Evolutionary conservation across 2,113 vertebrate genomes (phyloP), one percentile per base, ranked within the genome.

Genomic region (Xiphophorus couchianus): DNA sequence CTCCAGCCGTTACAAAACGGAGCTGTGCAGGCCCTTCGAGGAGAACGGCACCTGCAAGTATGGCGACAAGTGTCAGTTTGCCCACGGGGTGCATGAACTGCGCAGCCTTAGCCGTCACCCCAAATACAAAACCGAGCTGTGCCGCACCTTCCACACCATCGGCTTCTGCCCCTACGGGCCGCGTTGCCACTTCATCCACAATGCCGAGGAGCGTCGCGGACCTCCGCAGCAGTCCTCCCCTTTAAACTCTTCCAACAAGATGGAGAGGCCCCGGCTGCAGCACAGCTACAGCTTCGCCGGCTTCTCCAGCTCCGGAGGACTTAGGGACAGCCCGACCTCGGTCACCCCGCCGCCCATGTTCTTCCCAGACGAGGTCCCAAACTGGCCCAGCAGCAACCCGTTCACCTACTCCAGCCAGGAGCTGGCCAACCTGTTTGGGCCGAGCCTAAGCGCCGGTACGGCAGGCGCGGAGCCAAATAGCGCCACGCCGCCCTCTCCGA

Each of bases 371-470:
- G 97, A 99, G 88, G 89, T 97, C 75, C 91, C 95, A 0, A 96
- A 97, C 87, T 97, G 97, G 92, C 95, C 96, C 95, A 98, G 95
- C 96, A 97, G 95, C 93, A 98, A 98, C 90, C 97, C 98, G 63
- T 99, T 99, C 92, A 97, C 97, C 85, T 99, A 98, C 91, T 98
- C 98, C 94, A 98, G 97, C 96, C 98, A 98, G 96, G 97, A 99
- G 96, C 94, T 99, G 96, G 96, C 96, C 86, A 97, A 93, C 93
- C 95, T 98, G 87, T 98, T 98, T 0, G 96, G 95, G 83, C 96
- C 97, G 76, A 96, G 96, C 89, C 95, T 97, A 93, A 94, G 95
- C 68, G 87, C 92, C 29, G 95, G 95, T 76, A 95, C 95, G 1
- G 89, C 95, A 69, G 94, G 95, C 29, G 92, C 95, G 70, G 95